phyloP scores from a whole-genome alignment of 2,113 vertebrate genomes.

The Nesoenas mayeri region DNA sequence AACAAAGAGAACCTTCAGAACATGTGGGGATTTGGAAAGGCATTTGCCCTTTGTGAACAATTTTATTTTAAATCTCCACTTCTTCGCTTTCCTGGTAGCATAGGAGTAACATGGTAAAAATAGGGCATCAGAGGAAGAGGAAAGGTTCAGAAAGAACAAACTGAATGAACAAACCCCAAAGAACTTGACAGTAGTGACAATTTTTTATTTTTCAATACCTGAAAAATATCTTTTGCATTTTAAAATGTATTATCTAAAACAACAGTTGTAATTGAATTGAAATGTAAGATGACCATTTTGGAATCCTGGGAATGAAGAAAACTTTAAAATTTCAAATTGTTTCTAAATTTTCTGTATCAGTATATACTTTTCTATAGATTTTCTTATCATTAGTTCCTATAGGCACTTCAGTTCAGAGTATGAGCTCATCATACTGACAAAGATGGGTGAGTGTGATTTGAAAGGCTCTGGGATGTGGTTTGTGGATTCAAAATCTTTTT shows the following conservation, averaged over 20 bases:
- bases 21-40: neutral
- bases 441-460: neutral
- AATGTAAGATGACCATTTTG: neutral
- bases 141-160: neutral
- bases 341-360: neutral
- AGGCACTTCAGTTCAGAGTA: neutral
- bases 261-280: neutral
- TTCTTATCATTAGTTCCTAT: neutral
- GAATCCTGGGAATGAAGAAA: neutral
- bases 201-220: neutral
- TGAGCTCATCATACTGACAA: neutral
- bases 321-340: neutral
- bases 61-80: neutral
- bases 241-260: neutral
- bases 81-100: neutral
- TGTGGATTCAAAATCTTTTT: neutral
- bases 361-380: neutral
- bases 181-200: neutral
- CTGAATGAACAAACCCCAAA: neutral
- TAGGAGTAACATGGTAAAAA: neutral
- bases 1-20: neutral
- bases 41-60: neutral
- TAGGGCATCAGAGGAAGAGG: neutral
- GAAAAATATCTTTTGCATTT: neutral
- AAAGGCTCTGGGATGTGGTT: neutral